Percentiles rank a stretch among this genome's conserved stretches.
Conservation (phyloP, 2,888 invertebrate genomes). For the Notocelia uddmanniana region DNA sequence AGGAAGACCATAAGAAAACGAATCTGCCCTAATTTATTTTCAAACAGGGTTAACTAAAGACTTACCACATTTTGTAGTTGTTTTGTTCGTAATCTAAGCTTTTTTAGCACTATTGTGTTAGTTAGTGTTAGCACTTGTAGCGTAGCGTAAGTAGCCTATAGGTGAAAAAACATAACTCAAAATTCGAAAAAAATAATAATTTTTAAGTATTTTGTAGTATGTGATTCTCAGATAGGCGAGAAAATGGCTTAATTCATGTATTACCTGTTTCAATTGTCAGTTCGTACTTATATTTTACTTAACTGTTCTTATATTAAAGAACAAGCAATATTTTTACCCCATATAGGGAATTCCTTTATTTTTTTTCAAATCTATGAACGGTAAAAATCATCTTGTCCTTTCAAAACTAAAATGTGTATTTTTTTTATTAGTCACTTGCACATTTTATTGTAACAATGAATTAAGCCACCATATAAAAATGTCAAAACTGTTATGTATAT, state of each 20-base stretch:
- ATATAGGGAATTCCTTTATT: no score
- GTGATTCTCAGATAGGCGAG: constrained; percentile 41
- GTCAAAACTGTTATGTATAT: constrained; percentile 35
- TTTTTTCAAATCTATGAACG: neutral
- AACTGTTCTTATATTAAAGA: neutral
- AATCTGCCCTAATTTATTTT: constrained; percentile 40
- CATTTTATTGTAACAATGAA: constrained; percentile 27
- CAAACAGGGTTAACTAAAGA: constrained; percentile 44
- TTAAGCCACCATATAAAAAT: constrained; percentile 39
- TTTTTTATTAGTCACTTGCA: neutral
- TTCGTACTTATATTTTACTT: constrained; percentile 4
- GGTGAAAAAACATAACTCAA: constrained; percentile 46
- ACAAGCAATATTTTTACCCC: constrained; percentile 1
- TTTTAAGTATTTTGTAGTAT: constrained; percentile 46
- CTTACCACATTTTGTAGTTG: constrained; percentile 42
- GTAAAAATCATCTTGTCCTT: neutral
- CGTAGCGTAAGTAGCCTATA: constrained; percentile 43
- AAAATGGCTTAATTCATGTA: constrained; percentile 42
- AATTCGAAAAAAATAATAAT: constrained; percentile 45
- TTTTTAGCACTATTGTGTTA: constrained; percentile 46
- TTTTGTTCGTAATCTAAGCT: constrained; percentile 39
- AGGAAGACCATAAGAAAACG: constrained; percentile 33
- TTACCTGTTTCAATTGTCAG: neutral
- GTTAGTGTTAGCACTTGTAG: constrained; percentile 33
- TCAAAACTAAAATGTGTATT: neutral